Evolutionary conservation across 2,797 vertebrate species (phyloP), one percentile per base, ranked within the genome.

Genomic region (Huso huso): DNA sequence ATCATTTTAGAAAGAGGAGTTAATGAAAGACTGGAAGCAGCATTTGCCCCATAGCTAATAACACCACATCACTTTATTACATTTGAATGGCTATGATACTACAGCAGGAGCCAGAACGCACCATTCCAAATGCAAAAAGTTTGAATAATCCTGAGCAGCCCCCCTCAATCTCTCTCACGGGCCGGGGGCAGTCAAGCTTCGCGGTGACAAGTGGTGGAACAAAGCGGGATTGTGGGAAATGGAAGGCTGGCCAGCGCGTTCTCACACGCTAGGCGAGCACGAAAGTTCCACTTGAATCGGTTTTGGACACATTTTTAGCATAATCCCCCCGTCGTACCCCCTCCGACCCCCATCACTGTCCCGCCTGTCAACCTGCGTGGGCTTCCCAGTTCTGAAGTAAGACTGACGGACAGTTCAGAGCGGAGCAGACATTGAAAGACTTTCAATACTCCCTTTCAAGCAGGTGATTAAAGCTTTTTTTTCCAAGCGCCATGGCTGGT

Each of bases 241-340:
- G 15, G 51, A 52, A 53, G 68, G 75, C 75, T 82, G 74, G 78
- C 78, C 81, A 75, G 77, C 82, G 83, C 79, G 78, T 75, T 81
- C 78, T 84, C 79, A 79, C 79, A 78, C 80, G 84, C 89, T 89
- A 87, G 87, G 91, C 92, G 91, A 83, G 88, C 85, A 84, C 80
- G 68, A 81, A 70, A 77, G 90, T 92, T 93, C 89, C 91, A 89
- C 90, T 88, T 88, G 82, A 92, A 86, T 90, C 90, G 82, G 82
- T 80, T 89, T 84, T 89, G 86, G 88, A 91, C 86, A 88, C 86
- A 78, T 82, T 81, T 72, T 77, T 85, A 51, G 82, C 85, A 86
- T 89, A 92, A 93, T 89, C 89, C 89, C 74, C 76, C 65, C 72
- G 49, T 13, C 69, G 67, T 50, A 13, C 59, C 59, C 51, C 63